phyloP scores from a whole-genome alignment of 2,113 vertebrate genomes.

The Alligator sinensis region DNA sequence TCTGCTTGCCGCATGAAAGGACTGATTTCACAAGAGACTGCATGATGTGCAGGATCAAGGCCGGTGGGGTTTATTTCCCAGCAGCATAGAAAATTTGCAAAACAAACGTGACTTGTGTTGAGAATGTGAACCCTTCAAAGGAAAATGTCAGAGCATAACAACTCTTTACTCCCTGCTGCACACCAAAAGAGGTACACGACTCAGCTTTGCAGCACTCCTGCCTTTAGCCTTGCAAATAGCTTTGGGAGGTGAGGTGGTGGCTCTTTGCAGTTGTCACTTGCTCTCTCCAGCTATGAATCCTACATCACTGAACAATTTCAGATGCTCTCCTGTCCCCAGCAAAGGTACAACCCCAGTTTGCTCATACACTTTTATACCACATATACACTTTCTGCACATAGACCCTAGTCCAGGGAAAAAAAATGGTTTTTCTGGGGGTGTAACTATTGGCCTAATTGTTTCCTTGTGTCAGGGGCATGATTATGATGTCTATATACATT shows the following conservation, averaged over 20 bases:
- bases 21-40: not conserved
- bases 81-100: fast-evolving
- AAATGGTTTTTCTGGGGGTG: not conserved
- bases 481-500: not conserved
- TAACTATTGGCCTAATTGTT: fast-evolving
- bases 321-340: not conserved
- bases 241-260: fast-evolving
- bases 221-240: not conserved
- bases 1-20: fast-evolving
- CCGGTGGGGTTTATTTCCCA: not conserved
- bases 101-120: not conserved
- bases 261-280: fast-evolving
- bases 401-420: fast-evolving
- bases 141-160: not conserved
- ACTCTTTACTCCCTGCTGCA: not conserved
- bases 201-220: too few relatives aligned
- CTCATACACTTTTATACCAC: not conserved
- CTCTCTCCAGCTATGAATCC: not conserved
- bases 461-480: fast-evolving
- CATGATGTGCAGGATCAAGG: fast-evolving
- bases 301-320: not conserved
- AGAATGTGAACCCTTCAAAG: fast-evolving
- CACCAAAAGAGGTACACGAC: not conserved
- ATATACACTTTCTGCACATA: not conserved
- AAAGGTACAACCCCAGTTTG: not conserved